Base-by-base conservation (phyloP, 2,888 invertebrate genomes). In the Pristionchus entomophagus region DNA sequence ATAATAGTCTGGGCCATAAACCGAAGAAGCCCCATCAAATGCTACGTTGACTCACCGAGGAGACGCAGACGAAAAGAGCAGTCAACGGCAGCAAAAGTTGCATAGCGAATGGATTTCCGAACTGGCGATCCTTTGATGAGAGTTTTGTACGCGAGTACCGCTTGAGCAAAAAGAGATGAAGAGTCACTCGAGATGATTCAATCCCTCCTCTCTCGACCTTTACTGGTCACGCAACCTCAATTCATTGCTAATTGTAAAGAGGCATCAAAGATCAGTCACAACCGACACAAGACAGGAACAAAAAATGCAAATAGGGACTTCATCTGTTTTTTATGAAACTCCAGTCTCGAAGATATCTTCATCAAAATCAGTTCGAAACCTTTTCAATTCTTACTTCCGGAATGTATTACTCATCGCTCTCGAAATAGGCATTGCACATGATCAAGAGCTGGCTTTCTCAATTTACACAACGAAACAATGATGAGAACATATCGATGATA, bases 181-280 rank as follows among this genome's bases (percentile, higher is more conserved):
- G 38, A n/a, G 41, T 26, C 73, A 26, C 35, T 35, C 45, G 4
- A 12, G 73, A 45, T 73, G 73, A 73, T 73, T 73, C 73, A 73
- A 73, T 41, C 41, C 26, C 45, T 26, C 41, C 73, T 38, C 26
- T n/a, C 38, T 22, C 73, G 73, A 73, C 73, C 73, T 73, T 73
- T 73, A 73, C 73, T 73, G 73, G 17, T 73, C 73, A 73, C 73
- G 73, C 73, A 73, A 73, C 73, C 73, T 73, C 41, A 41, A 73
- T 73, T 73, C 26, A 45, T 32, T 4, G 35, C 22, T 19, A 22
- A n/a, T n/a, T 29, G 59, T 29, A 59, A 73, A 45, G 14, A 45
- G 41, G 73, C 73, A 38, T 22, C 73, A 73, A 41, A 73, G 73
- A 73, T 73, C 73, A 73, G 41, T 65, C 65, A 35, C 19, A 29